These are phyloP conservation scores for Oscheius sp. DNA, from an alignment of 2,888 invertebrate species.

Conservation along the genomic window DNA sequence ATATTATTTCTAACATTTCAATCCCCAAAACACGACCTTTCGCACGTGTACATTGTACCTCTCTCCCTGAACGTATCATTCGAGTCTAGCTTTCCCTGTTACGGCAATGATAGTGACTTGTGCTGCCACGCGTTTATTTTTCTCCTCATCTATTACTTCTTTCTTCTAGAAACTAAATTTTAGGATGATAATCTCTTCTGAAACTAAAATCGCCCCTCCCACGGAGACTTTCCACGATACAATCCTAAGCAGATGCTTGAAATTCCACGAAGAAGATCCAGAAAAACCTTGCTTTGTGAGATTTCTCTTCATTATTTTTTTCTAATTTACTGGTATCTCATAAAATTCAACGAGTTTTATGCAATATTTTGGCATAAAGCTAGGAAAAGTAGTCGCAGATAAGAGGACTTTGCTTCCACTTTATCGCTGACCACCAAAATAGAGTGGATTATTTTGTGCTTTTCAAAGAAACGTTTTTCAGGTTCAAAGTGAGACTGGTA, in stretches of 20 bases:
- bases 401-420: neutral
- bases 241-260: slow-evolving; percentile 31
- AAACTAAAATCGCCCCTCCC: slow-evolving; percentile 1
- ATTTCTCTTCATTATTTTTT: neutral
- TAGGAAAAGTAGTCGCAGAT: neutral
- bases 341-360: neutral
- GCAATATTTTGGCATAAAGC: neutral
- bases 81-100: too few relatives aligned
- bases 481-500: slow-evolving; percentile 36
- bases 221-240: slow-evolving; percentile 33
- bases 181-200: neutral
- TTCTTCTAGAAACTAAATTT: neutral
- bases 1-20: too few relatives aligned
- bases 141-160: neutral
- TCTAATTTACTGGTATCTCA: neutral
- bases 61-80: too few relatives aligned
- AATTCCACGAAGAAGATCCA: slow-evolving; percentile 38
- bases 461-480: neutral
- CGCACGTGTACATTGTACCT: too few relatives aligned
- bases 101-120: too few relatives aligned
- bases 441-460: neutral
- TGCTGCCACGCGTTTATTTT: neutral
- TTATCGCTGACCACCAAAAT: neutral
- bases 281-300: slow-evolving; percentile 34
- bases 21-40: too few relatives aligned